phyloP scores from a whole-genome alignment of 2,888 invertebrate genomes.

The Tetragnatha montana region DNA sequence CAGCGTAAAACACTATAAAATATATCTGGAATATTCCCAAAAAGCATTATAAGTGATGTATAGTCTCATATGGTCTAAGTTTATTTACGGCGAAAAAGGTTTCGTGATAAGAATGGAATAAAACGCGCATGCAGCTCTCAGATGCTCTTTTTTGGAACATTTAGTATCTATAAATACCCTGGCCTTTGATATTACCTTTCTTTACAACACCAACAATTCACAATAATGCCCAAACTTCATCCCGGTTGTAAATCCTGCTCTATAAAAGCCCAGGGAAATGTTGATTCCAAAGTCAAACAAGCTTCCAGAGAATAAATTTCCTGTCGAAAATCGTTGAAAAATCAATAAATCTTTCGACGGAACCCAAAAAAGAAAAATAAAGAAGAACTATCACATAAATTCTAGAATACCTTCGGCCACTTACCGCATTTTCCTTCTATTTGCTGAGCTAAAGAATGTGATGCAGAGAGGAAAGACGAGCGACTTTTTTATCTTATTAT shows the following conservation, averaged over 20 bases:
- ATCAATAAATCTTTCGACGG: conserved; percentile 62
- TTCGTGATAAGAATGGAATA: neutral
- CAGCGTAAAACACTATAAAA: neutral
- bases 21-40: neutral
- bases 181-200: conserved; percentile 18
- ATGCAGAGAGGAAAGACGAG: conserved; percentile 16
- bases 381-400: conserved; percentile 49
- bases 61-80: neutral
- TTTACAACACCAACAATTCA: conserved; percentile 56
- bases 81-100: neutral
- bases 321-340: conserved; percentile 62
- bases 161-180: neutral
- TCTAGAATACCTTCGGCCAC: conserved; percentile 62
- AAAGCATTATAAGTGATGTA: neutral
- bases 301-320: conserved; percentile 61
- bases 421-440: conserved; percentile 62
- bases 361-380: conserved; percentile 43
- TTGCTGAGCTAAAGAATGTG: conserved; percentile 56
- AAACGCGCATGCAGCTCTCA: neutral
- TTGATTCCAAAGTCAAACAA: conserved; percentile 63
- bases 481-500: conserved; percentile 52
- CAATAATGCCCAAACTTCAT: conserved; percentile 47
- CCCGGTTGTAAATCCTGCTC: conserved; percentile 39
- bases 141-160: neutral
- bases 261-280: conserved; percentile 62